A percentile compares a stretch with the other conserved stretches of the same genome.
Evolutionary conservation across 2,888 invertebrate species (phyloP).

Genomic region (Yponomeuta cagnagella): DNA sequence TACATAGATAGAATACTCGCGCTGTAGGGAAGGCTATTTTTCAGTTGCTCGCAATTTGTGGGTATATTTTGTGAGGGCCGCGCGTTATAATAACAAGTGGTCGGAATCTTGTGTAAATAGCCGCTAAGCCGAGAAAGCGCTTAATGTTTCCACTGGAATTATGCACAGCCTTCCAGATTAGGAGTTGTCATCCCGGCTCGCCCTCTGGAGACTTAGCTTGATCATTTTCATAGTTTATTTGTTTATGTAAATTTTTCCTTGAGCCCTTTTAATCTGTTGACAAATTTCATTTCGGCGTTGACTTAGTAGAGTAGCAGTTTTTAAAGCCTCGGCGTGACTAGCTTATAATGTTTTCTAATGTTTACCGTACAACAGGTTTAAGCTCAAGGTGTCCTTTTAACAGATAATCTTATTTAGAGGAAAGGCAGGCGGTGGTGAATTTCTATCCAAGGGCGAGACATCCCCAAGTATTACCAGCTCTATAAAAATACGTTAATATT

Average conservation of each 20-base stretch:
- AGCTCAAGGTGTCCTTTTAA: background rate
- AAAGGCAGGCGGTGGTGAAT: background rate
- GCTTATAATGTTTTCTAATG: background rate
- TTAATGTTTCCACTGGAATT: constrained; percentile 65
- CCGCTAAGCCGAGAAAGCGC: constrained; percentile 57
- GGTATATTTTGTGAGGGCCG: constrained; percentile 8
- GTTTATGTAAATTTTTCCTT: constrained; percentile 10
- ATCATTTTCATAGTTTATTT: constrained; percentile 37
- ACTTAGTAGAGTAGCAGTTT: background rate
- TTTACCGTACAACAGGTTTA: background rate
- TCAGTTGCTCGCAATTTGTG: background rate
- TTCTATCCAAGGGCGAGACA: background rate
- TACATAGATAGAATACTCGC: constrained; percentile 7
- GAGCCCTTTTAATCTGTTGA: constrained; percentile 1
- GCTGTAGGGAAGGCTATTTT: constrained; percentile 4
- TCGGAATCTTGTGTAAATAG: constrained; percentile 59
- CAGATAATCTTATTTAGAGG: background rate
- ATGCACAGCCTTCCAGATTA: constrained; percentile 67
- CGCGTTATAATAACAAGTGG: constrained; percentile 33
- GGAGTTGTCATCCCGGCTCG: constrained; percentile 51
- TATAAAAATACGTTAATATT: background rate
- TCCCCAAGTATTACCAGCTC: background rate
- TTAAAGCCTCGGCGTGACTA: background rate
- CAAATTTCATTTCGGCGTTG: background rate
- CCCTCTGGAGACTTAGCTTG: constrained; percentile 45